These are phyloP conservation scores for Platysteira castanea DNA, from an alignment of 2,113 vertebrate genomes.

Conservation along the genomic window DNA sequence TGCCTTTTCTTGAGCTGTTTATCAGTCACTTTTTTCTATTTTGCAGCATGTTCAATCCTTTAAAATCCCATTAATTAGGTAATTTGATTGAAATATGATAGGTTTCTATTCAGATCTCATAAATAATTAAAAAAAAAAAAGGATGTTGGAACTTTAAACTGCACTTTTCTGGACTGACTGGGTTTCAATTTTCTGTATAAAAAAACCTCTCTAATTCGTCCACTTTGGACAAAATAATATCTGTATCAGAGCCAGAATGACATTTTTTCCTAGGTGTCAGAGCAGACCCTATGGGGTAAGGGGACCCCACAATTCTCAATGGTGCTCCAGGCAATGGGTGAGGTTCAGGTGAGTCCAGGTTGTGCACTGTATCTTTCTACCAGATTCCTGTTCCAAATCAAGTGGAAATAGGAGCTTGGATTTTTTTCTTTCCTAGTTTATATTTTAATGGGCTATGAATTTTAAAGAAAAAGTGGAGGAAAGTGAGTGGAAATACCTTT, in stretches of 20 bases:
- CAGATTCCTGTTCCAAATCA: background rate
- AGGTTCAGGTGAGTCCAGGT: background rate
- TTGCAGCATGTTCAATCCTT: accelerated
- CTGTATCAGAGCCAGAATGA: background rate
- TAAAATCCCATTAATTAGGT: background rate
- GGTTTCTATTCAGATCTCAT: background rate
- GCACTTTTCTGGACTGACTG: background rate
- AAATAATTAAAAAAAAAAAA: background rate
- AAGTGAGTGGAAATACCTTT: background rate
- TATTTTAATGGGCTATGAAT: background rate
- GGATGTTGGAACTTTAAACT: background rate
- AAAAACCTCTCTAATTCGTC: background rate
- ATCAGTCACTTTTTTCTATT: background rate
- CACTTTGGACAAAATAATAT: background rate
- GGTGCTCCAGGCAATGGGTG: background rate
- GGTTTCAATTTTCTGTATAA: background rate
- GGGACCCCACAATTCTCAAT: background rate
- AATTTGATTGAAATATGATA: background rate
- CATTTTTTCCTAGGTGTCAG: background rate
- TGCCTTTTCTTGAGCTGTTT: background rate
- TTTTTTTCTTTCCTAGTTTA: background rate
- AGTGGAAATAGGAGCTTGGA: background rate
- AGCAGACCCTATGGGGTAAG: background rate
- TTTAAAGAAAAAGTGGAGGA: background rate
- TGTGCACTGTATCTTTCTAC: background rate